A percentile compares a stretch with the other conserved stretches of the same genome.
Evolutionary conservation across 2,113 vertebrate genomes (phyloP).

Genomic region (Fregata magnificens): DNA sequence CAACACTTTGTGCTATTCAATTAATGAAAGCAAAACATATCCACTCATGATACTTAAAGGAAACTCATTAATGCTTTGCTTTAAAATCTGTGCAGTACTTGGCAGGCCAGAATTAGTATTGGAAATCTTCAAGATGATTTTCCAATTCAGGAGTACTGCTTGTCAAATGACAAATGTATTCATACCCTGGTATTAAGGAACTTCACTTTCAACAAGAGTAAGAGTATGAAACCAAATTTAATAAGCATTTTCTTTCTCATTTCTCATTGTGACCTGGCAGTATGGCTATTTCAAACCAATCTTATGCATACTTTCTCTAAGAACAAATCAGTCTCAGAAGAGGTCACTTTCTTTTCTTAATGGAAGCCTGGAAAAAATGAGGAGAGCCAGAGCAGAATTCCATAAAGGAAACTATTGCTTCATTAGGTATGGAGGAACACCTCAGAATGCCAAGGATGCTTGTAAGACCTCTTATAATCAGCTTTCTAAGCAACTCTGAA

Average conservation of each 20-base stretch:
- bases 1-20: not conserved
- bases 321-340: not conserved
- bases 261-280: not conserved
- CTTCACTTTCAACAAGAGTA: not conserved
- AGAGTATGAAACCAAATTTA: not conserved
- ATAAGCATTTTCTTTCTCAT: not conserved
- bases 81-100: not conserved
- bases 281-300: not conserved
- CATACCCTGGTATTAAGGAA: not conserved
- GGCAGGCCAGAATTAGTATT: not conserved
- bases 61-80: not conserved
- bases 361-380: not conserved
- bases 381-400: not conserved
- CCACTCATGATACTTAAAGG: not conserved
- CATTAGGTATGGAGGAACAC: not conserved
- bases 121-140: not conserved
- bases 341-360: not conserved
- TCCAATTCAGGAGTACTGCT: not conserved
- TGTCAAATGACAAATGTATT: not conserved
- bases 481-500: not conserved
- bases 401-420: not conserved
- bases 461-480: not conserved
- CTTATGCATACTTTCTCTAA: not conserved
- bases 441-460: not conserved
- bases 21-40: not conserved